phyloP scores from a whole-genome alignment of 2,797 vertebrate species.

The Trachurus trachurus region DNA sequence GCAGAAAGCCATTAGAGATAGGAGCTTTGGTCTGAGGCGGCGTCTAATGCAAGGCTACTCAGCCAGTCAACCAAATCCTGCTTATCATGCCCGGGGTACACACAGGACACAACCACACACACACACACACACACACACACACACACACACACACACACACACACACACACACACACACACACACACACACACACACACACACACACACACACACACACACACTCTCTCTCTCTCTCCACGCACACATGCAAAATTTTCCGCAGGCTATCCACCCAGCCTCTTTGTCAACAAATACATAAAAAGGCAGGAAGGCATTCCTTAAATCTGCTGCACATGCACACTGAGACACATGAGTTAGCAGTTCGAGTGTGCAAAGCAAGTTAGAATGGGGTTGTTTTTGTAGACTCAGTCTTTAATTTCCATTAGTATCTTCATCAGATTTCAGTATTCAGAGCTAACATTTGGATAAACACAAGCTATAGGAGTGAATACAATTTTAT shows the following conservation, averaged over 20 bases:
- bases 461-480: not conserved
- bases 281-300: conserved; percentile 46
- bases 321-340: conserved; percentile 3
- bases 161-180: conserved; percentile 27
- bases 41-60: conserved; percentile 59
- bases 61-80: conserved; percentile 67
- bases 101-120: conserved; percentile 36
- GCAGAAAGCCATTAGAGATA: conserved; percentile 77
- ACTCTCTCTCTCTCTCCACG: not conserved
- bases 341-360: not conserved
- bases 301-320: conserved; percentile 15
- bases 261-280: conserved; percentile 30
- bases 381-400: conserved; percentile 6
- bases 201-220: not conserved
- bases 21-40: conserved; percentile 54
- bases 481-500: not conserved
- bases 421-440: not conserved
- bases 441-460: not conserved
- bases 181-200: conserved; percentile 27
- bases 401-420: not conserved
- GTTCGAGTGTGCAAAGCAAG: not conserved
- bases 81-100: conserved; percentile 68
- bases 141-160: not conserved
- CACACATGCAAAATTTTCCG: conserved; percentile 2
- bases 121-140: conserved; percentile 9